phyloP scores from a whole-genome alignment of 1,140 invertebrate species.

The Dreissena rostriformis region DNA sequence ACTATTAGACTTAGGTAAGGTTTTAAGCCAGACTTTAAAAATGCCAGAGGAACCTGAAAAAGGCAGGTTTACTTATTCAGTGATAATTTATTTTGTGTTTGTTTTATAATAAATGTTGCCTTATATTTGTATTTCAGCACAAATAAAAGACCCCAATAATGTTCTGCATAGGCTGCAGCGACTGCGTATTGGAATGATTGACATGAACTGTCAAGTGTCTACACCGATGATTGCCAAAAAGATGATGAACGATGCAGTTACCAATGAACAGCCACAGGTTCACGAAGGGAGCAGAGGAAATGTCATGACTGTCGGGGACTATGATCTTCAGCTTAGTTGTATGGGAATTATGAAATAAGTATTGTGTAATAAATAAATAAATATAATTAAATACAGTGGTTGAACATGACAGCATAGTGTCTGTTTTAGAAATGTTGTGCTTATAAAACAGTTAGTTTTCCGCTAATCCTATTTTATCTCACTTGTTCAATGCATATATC shows the following conservation, averaged over 20 bases:
- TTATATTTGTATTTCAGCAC: slow-evolving; percentile 78
- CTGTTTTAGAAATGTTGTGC: not conserved
- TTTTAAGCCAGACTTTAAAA: too few species aligned
- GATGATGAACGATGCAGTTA: slow-evolving; percentile 93
- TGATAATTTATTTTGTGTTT: too few species aligned
- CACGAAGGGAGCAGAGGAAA: slow-evolving; percentile 78
- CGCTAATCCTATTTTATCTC: not conserved
- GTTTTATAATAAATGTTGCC: too few species aligned
- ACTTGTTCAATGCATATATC: too few species aligned
- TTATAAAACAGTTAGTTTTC: not conserved
- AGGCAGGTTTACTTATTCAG: too few species aligned
- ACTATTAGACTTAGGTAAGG: too few species aligned
- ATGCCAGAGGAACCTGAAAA: too few species aligned
- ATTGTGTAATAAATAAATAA: not conserved
- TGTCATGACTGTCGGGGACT: slow-evolving; percentile 75
- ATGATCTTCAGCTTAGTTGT: slow-evolving; percentile 79
- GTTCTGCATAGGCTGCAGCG: slow-evolving; percentile 88
- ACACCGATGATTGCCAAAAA: slow-evolving; percentile 91
- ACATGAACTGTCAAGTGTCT: slow-evolving; percentile 91
- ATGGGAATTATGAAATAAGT: slow-evolving; percentile 43
- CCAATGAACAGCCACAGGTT: slow-evolving; percentile 85
- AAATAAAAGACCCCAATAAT: slow-evolving; percentile 92
- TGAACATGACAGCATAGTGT: too few species aligned
- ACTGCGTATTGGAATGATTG: slow-evolving; percentile 90
- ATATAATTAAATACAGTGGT: too few species aligned